Evolutionary conservation across 2,113 vertebrate species (phyloP).

Genomic region (Haemorhous mexicanus): DNA sequence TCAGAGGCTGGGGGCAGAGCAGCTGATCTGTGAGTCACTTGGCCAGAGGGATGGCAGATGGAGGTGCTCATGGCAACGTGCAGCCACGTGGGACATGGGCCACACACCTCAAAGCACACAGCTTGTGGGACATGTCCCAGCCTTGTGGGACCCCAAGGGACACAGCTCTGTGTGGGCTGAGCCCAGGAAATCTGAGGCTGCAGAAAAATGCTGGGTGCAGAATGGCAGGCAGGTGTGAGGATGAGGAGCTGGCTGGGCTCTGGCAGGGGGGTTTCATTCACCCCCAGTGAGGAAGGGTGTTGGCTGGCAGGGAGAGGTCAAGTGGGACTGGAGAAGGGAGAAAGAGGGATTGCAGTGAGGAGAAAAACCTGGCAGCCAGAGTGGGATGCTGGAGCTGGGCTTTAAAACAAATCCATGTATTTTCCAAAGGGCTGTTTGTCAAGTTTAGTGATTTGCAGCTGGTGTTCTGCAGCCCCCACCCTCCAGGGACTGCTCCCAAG

Average conservation of each 20-base stretch:
- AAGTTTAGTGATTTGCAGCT: not conserved
- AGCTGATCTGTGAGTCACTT: not conserved
- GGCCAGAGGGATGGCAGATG: not conserved
- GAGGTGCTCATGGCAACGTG: not conserved
- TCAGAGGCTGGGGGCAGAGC: not conserved
- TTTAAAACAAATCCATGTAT: not conserved
- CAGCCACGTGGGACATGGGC: not conserved
- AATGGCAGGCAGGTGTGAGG: rapidly evolving
- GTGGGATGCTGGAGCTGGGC: not conserved
- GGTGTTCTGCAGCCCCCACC: not conserved
- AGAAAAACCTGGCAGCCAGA: not conserved
- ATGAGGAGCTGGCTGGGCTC: not conserved
- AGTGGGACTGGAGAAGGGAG: not conserved
- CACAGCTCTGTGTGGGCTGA: rapidly evolving
- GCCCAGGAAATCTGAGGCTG: not conserved
- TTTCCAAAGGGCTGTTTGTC: not conserved
- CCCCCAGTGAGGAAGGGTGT: not conserved
- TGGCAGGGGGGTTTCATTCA: not conserved
- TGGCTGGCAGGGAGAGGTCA: not conserved
- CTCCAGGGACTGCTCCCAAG: not conserved
- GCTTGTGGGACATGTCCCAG: not conserved
- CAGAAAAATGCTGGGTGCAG: not conserved
- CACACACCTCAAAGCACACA: not conserved
- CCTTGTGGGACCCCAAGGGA: not conserved
- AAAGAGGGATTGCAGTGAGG: not conserved